Evolutionary conservation across 2,113 vertebrate species (phyloP), one percentile per base, ranked within the genome.

Genomic region (Ctenodactylus gundi): DNA sequence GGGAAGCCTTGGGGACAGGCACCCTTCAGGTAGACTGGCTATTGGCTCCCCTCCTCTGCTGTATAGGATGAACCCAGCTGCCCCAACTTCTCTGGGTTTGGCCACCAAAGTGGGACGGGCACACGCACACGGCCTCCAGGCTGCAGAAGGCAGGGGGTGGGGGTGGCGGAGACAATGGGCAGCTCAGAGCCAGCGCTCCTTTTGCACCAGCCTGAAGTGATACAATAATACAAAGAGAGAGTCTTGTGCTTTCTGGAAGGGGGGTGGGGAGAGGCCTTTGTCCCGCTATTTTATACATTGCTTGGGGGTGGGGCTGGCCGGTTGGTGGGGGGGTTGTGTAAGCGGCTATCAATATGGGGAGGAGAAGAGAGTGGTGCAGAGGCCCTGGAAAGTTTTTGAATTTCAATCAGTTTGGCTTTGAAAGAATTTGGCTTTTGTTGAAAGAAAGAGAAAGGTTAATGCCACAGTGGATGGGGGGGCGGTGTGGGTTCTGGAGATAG

Each of bases 331-430:
- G 95, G 97, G 51, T 73, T 67, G 90, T 67, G 90, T 78, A 62
- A 92, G 85, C 34, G 49, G 86, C 96, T 95, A 94, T 98, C 98
- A 97, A 96, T 98, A 97, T 98, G 95, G 97, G 98, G 98, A 98
- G 97, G 98, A 97, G 98, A 95, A 97, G 97, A 97, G 97, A 88
- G 95, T 82, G 95, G 95, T 88, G 91, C 96, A 95, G 92, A 97
- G 96, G 97, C 97, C 93, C 97, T 96, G 98, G 97, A 98, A 98
- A 98, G 97, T 97, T 97, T 98, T 97, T 98, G 98, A 98, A 98
- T 98, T 98, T 98, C 97, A 98, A 98, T 98, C 98, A 98, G 97
- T 95, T 98, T 98, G 97, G 96, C 98, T 98, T 98, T 98, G 98
- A 98, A 98, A 98, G 98, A 97, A 96, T 98, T 98, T 98, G 94